Base-by-base conservation (phyloP, 23 tunicate genomes). In the Halocynthia roretzi region DNA sequence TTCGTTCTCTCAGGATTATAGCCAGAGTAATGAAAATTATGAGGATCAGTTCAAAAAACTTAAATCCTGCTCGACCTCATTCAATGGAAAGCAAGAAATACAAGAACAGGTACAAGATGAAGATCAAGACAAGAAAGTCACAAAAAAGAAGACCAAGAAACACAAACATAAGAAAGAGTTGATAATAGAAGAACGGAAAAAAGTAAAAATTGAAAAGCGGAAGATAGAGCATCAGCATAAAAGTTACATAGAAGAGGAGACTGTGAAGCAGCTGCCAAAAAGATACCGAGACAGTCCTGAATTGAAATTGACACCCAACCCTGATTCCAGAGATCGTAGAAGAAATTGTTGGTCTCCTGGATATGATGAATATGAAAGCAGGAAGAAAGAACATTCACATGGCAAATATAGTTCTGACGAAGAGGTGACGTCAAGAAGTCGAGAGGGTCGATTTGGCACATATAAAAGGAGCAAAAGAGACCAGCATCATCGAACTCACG, bases 331-430 rank as follows among this genome's bases (percentile, higher is more conserved):
- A 51, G 61, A 62, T 19, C 68, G 23, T 40, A 61, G 75, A 7
- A 55, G 11, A n/a, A 54, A 62, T 9, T 50, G 72, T 51, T 88
- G 95, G 95, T 83, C 95, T 12, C 95, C 95, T 2, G 95, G 95
- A 5, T 88, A 88, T 68, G 95, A 83, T 78, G 87, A 78, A 49
- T 83, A 78, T 22, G 87, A 83, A 52, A 75, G 40, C 44, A 54
- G 44, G n/a, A 58, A 68, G 7, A 21, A 73, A 22, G 22, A 60
- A 20, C 81, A 54, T 54, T 31, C 44, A 31, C 44, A 31, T 31
- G 44, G 44, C 44, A 31, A 31, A 31, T 31, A 0, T 31, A 31
- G 44, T 31, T 31, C 44, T 31, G 44, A 31, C 44, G 44, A 31
- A 31, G 44, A 31, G 44, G 44, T 31, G 44, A 31, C 4, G 44